A percentile compares a stretch with the other conserved stretches of the same genome.
phyloP scores from a whole-genome alignment of 2,888 invertebrate genomes.

The Platynereis dumerilii region DNA sequence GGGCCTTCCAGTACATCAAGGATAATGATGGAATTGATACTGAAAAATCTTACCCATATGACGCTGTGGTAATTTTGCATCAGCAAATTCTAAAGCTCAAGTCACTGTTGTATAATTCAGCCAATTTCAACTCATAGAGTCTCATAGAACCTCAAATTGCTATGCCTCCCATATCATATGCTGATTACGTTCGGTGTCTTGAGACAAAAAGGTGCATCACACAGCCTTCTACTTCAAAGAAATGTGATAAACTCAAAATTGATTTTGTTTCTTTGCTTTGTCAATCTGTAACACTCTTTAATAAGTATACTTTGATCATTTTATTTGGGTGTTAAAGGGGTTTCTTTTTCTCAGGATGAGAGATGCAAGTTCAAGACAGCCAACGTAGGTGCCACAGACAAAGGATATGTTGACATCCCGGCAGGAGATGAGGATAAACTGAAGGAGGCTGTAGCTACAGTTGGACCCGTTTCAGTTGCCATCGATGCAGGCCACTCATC shows the following conservation, averaged over 20 bases:
- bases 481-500: slow-evolving; percentile 77
- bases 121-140: too few species aligned
- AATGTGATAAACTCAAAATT: too few species aligned
- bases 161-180: too few species aligned
- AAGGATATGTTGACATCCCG: slow-evolving; percentile 80
- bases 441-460: slow-evolving; percentile 78
- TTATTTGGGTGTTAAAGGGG: too few species aligned
- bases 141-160: not conserved
- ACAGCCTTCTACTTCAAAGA: too few species aligned
- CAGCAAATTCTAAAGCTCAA: too few species aligned
- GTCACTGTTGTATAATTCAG: too few species aligned
- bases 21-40: slow-evolving; percentile 73
- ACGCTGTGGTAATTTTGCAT: slow-evolving; percentile 39
- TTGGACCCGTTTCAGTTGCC: slow-evolving; percentile 86
- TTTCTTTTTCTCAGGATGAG: slow-evolving; percentile 54
- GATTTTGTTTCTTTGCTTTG: too few species aligned
- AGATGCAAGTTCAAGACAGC: slow-evolving; percentile 66
- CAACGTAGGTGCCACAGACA: slow-evolving; percentile 79
- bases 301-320: too few species aligned
- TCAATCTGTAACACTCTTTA: too few species aligned
- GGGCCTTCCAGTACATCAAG: slow-evolving; percentile 66
- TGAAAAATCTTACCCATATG: slow-evolving; percentile 54
- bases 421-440: slow-evolving; percentile 77
- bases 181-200: too few species aligned
- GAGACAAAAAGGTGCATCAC: too few species aligned